Evolutionary conservation across 1,140 invertebrate genomes (phyloP).

Genomic region (Meloidogyne floridensis): DNA sequence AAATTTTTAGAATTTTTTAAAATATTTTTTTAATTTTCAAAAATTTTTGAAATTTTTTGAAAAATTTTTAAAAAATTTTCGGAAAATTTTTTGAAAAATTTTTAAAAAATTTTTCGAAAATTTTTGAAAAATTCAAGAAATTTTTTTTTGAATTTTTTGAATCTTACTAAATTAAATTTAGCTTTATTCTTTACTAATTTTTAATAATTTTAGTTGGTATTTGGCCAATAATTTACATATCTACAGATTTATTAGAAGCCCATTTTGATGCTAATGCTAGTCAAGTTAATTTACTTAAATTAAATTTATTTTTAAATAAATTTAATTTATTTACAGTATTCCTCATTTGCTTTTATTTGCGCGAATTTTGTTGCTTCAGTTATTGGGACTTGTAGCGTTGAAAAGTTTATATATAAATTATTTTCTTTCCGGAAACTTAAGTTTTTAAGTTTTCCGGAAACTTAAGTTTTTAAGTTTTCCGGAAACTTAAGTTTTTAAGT

Average conservation of each 20-base stretch:
- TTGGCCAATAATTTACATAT: constrained; percentile 58
- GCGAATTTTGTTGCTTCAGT: constrained; percentile 56
- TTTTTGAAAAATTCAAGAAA: too few species aligned
- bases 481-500: too few species aligned
- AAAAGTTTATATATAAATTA: constrained; percentile 34
- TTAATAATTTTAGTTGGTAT: constrained; percentile 54
- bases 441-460: neutral
- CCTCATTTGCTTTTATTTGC: constrained; percentile 53
- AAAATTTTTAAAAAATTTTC: too few species aligned
- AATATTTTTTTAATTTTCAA: neutral
- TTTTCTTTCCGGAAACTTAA: neutral
- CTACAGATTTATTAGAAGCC: constrained; percentile 56
- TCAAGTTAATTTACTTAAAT: constrained; percentile 32
- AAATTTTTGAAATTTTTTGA: too few species aligned
- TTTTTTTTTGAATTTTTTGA: neutral
- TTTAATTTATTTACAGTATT: constrained; percentile 38
- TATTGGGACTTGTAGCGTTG: constrained; percentile 47
- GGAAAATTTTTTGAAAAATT: too few species aligned
- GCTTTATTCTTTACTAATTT: neutral
- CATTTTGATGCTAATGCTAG: constrained; percentile 49
- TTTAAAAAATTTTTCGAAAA: too few species aligned
- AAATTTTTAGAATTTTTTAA: neutral
- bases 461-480: too few species aligned
- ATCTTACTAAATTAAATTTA: neutral
- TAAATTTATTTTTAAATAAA: neutral